Base-by-base conservation (phyloP, 2,113 vertebrate species). In the Odontesthes bonariensis region DNA sequence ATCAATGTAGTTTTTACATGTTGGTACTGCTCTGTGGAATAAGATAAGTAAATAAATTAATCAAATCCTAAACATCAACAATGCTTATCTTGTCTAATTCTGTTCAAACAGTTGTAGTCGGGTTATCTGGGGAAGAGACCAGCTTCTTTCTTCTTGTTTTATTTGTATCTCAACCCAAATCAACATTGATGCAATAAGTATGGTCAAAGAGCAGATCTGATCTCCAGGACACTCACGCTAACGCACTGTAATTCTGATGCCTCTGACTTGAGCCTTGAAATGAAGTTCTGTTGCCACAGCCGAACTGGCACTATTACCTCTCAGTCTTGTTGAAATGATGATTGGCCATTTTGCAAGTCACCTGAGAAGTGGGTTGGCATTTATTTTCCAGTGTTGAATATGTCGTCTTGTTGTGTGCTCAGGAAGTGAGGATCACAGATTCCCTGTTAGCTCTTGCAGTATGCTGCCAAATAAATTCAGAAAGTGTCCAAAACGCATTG, bases 341-440 rank as follows among this genome's bases (percentile, higher is more conserved):
- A 14, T 54, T 54, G 33, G 51, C 49, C 8, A 20, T 33, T 69
- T 23, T 33, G 19, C 33, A 32, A 1, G 44, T 8, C 16, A 38
- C n/a, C 38, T 22, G 12, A 31, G 54, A 69, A 69, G n/a, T 16
- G 49, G 44, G 33, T n/a, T 57, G 27, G 31, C 20, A n/a, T 46
- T 44, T 54, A 54, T 44, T 54, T 54, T 23, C 27, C 11, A 13
- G 3, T 27, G 3, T 12, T 56, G 14, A 56, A 17, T 32, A 32
- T 14, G 27, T 17, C 54, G 2, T 6, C 14, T 20, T 10, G 6
- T 20, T 10, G 6, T 56, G 27, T 57, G 16, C 31, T 33, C 31
- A 57, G 8, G 42, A 44, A n/a, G 12, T 33, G 55, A 55, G 67
- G 27, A 27, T 56, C 40, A 17, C 42, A 63, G 74, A 44, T 44